These are phyloP conservation scores for Salticus scenicus DNA, from an alignment of 2,888 invertebrate genomes.

Conservation along the genomic window DNA sequence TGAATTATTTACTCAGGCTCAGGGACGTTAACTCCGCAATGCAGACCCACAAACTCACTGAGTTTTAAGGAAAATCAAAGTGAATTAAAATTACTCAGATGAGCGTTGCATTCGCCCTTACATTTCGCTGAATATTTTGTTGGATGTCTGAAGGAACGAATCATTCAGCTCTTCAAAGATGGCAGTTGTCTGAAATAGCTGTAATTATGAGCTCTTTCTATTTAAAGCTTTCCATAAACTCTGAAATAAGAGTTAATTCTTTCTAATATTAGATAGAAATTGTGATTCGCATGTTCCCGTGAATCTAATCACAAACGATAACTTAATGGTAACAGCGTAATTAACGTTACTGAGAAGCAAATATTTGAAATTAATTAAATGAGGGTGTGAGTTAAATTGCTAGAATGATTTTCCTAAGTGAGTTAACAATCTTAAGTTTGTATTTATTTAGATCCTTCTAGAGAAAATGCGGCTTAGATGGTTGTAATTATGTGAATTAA, in stretches of 20 bases:
- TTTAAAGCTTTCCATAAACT: neutral
- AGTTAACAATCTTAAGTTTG: no score
- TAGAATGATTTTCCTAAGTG: no score
- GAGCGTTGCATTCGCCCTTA: neutral
- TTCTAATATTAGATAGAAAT: neutral
- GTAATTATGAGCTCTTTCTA: neutral
- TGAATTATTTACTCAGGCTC: constrained; percentile 37
- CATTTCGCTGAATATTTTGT: constrained; percentile 5
- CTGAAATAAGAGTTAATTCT: neutral
- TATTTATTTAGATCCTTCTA: no score
- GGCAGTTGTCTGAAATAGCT: neutral
- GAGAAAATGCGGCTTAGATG: no score
- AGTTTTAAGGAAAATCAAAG: neutral
- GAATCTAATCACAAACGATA: neutral
- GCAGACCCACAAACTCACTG: neutral
- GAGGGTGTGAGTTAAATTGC: no score
- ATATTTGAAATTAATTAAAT: no score
- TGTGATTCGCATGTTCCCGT: neutral
- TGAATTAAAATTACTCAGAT: neutral
- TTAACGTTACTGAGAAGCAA: neutral
- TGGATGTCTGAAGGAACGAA: neutral
- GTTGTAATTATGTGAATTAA: no score
- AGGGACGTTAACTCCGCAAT: neutral
- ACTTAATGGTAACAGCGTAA: neutral
- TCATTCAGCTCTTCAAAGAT: neutral